Conservation (phyloP, 2,113 vertebrate species). For the Hydropotes inermis region DNA sequence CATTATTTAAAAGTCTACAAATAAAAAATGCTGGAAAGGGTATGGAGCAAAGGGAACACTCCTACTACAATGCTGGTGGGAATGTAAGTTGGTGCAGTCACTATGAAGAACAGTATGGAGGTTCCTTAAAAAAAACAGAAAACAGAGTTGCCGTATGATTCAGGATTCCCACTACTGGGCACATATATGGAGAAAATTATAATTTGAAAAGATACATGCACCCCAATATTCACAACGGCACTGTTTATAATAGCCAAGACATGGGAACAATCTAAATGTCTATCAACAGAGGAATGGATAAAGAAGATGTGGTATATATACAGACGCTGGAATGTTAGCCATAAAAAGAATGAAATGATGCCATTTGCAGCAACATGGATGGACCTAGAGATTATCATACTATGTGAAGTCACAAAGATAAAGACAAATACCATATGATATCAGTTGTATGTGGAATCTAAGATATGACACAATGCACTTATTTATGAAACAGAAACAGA, state of each 20-base stretch:
- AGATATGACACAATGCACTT: neutral
- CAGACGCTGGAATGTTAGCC: neutral
- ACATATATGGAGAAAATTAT: neutral
- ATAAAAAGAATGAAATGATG: neutral
- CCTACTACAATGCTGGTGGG: neutral
- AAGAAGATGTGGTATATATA: neutral
- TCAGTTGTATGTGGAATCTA: neutral
- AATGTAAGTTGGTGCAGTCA: neutral
- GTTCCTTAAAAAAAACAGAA: neutral
- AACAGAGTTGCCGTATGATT: neutral
- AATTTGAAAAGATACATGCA: neutral
- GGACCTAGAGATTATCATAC: neutral
- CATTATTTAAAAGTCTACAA: neutral
- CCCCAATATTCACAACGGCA: neutral
- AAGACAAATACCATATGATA: neutral
- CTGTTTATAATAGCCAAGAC: neutral
- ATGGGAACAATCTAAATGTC: neutral
- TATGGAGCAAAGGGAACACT: neutral
- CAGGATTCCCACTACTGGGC: neutral
- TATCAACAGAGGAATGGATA: neutral
- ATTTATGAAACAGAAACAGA: neutral
- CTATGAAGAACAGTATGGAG: neutral
- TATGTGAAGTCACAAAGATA: neutral
- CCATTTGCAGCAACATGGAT: neutral
- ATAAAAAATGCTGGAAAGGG: neutral